Percentiles rank a stretch among this genome's conserved stretches.
Conservation (phyloP, 1,140 invertebrate genomes). For the Heliconius himera region DNA sequence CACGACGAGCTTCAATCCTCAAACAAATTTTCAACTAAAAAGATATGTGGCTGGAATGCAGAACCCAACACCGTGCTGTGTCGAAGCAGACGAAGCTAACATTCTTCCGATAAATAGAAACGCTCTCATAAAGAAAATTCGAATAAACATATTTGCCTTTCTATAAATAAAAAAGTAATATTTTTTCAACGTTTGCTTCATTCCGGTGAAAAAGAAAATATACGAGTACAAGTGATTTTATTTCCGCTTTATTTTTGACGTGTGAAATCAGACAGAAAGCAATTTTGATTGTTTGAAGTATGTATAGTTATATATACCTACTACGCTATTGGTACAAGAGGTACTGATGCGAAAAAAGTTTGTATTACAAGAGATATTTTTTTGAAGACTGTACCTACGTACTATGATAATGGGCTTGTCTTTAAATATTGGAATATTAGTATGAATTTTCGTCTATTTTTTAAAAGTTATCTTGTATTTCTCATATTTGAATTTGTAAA, state of each 20-base stretch:
- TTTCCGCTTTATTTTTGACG: constrained; percentile 4
- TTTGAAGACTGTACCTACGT: background rate
- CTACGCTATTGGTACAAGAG: background rate
- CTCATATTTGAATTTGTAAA: too few species aligned
- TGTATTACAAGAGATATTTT: background rate
- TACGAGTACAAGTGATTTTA: background rate
- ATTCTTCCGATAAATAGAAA: background rate
- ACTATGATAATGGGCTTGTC: background rate
- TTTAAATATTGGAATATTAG: background rate
- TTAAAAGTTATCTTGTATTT: too few species aligned
- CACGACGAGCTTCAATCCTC: too few species aligned
- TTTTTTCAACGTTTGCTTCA: background rate
- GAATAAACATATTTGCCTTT: too few species aligned
- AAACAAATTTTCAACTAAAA: too few species aligned
- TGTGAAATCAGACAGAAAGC: background rate
- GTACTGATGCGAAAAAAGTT: background rate
- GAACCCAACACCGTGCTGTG: too few species aligned
- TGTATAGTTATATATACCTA: background rate
- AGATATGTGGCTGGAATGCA: too few species aligned
- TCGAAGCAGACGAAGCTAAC: background rate
- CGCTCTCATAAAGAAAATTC: too few species aligned
- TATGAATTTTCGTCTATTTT: background rate
- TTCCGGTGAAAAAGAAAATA: background rate
- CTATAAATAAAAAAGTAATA: background rate
- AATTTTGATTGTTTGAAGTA: background rate